Percentiles rank a stretch among this genome's conserved stretches.
phyloP scores from a whole-genome alignment of 1,140 invertebrate species.

The Augochlora pura region DNA sequence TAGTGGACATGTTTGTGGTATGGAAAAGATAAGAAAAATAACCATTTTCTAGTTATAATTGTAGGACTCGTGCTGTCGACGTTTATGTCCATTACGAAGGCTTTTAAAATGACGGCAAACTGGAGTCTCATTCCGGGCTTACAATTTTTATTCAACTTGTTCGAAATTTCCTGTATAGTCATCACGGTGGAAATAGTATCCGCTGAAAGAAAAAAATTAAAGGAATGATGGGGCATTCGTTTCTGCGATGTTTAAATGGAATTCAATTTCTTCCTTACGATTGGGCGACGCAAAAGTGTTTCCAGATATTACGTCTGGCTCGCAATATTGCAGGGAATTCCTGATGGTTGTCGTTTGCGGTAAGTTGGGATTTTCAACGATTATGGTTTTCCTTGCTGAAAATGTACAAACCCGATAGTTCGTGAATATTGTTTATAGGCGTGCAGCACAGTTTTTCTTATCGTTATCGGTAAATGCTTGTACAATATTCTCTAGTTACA shows the following conservation, averaged over 20 bases:
- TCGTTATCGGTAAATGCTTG: not conserved
- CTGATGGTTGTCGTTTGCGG: constrained; percentile 68
- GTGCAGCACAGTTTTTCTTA: not conserved
- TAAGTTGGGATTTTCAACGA: constrained; percentile 78
- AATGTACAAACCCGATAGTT: constrained; percentile 9
- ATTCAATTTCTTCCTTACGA: constrained; percentile 64
- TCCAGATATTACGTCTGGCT: constrained; percentile 58
- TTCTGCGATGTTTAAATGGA: not conserved
- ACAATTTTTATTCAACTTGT: constrained; percentile 65
- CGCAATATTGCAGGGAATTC: constrained; percentile 59
- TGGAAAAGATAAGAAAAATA: constrained; percentile 16
- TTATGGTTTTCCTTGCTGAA: constrained; percentile 74
- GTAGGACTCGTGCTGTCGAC: constrained; percentile 64
- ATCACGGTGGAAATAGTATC: constrained; percentile 76
- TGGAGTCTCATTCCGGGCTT: constrained; percentile 65
- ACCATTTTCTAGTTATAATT: constrained; percentile 73
- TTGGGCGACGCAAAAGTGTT: constrained; percentile 74
- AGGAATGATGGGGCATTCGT: constrained; percentile 2
- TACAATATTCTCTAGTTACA: constrained; percentile 1
- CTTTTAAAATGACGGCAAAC: constrained; percentile 76
- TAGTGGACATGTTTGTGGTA: too few species aligned
- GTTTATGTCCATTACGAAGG: constrained; percentile 76
- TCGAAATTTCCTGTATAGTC: constrained; percentile 77
- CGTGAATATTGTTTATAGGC: not conserved
- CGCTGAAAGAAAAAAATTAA: constrained; percentile 56